Percentiles rank a stretch among this genome's conserved stretches.
Conservation (phyloP, 1,140 invertebrate genomes). For the Reticulitermes speratus region DNA sequence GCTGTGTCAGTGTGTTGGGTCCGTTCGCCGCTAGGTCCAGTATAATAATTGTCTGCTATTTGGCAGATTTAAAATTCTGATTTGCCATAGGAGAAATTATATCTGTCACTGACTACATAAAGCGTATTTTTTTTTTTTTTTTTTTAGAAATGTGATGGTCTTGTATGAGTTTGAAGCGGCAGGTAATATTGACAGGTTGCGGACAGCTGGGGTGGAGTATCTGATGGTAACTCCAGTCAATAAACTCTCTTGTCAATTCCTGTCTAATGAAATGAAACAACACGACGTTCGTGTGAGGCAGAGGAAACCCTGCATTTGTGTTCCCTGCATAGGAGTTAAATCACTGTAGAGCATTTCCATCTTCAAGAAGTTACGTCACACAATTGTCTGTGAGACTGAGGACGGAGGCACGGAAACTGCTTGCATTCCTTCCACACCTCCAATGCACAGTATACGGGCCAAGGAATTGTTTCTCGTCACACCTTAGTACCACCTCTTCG, state of each 20-base stretch:
- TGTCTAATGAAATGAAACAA: not conserved
- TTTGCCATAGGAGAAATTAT: not conserved
- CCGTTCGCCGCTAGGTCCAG: too few relatives aligned
- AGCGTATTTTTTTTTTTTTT: not conserved
- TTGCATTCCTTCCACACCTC: too few relatives aligned
- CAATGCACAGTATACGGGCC: too few relatives aligned
- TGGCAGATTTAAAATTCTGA: not conserved
- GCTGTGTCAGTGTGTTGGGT: not conserved
- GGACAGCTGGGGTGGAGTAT: not conserved
- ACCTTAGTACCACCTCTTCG: too few relatives aligned
- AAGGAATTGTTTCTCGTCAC: too few relatives aligned
- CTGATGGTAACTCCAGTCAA: not conserved
- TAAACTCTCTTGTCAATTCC: not conserved
- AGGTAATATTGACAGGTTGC: conserved; percentile 6
- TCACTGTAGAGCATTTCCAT: too few relatives aligned
- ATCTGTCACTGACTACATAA: not conserved
- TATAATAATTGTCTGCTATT: not conserved
- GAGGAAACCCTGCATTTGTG: not conserved
- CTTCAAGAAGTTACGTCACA: too few relatives aligned
- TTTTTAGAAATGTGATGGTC: not conserved
- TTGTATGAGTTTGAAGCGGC: not conserved
- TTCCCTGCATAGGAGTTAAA: too few relatives aligned
- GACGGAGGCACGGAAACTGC: too few relatives aligned
- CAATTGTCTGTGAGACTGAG: too few relatives aligned
- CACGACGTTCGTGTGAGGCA: not conserved